Percentiles rank a stretch among this genome's conserved stretches.
phyloP scores from a whole-genome alignment of 2,888 invertebrate genomes.

The Amphiduros pacificus region DNA sequence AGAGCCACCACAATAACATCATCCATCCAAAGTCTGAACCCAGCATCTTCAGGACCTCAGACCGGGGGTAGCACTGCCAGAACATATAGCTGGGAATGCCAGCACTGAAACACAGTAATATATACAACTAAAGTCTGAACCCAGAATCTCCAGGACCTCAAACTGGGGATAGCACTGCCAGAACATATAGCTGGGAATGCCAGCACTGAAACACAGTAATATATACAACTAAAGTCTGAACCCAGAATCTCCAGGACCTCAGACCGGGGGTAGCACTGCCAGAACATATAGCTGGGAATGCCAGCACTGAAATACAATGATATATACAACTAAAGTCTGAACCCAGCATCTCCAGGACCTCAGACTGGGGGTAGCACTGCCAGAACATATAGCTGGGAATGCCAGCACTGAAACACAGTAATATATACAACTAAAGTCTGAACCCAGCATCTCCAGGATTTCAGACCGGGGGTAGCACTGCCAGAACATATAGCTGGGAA shows the following conservation, averaged over 20 bases:
- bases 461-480: slow-evolving; percentile 60
- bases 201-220: no score
- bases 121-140: background rate
- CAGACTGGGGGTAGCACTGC: no score
- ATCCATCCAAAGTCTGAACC: no score
- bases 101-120: background rate
- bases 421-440: no score
- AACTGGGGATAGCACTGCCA: slow-evolving; percentile 56
- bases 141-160: slow-evolving; percentile 45
- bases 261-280: slow-evolving; percentile 57
- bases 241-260: slow-evolving; percentile 45
- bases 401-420: no score
- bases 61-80: slow-evolving; percentile 42
- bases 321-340: background rate
- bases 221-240: no score
- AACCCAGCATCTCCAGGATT: background rate
- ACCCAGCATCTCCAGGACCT: no score
- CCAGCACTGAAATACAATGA: background rate
- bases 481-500: slow-evolving; percentile 5
- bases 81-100: slow-evolving; percentile 3
- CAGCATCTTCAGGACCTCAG: slow-evolving; percentile 58
- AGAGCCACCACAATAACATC: no score
- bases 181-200: slow-evolving; percentile 3
- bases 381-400: no score
- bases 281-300: slow-evolving; percentile 5